Percentiles rank a stretch among this genome's conserved stretches.
Evolutionary conservation across 2,113 vertebrate genomes (phyloP).

Genomic region (Apteryx owenii): DNA sequence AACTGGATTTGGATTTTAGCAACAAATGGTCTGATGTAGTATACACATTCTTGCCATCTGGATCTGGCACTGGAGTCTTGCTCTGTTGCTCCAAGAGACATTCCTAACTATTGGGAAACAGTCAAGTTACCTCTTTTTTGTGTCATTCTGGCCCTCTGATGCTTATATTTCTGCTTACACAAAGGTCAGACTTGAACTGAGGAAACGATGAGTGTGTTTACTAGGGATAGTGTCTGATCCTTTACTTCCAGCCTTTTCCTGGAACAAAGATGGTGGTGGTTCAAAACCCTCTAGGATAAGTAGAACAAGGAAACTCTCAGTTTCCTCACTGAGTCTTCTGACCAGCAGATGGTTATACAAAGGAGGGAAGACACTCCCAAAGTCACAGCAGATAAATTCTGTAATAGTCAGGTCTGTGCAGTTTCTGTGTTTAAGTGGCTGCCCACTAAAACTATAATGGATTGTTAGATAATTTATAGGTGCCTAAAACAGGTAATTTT

Average conservation of each 20-base stretch:
- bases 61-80: neutral
- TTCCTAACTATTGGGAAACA: neutral
- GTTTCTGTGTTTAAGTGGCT: too few relatives aligned
- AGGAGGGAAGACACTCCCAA: neutral
- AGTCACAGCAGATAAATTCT: neutral
- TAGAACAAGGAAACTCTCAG: neutral
- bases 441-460: too few relatives aligned
- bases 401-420: neutral
- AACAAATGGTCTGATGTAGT: neutral
- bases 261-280: neutral
- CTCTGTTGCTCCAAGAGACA: neutral
- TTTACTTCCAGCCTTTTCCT: neutral
- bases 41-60: neutral
- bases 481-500: too few relatives aligned
- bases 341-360: neutral
- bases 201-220: neutral
- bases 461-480: too few relatives aligned
- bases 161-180: neutral
- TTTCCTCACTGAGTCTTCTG: neutral
- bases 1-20: neutral
- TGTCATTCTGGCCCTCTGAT: neutral
- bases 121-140: neutral
- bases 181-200: neutral
- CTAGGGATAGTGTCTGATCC: neutral
- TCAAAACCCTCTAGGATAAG: neutral